These are phyloP conservation scores for Dexiosoma caninum DNA, from an alignment of 2,888 invertebrate species.

Conservation along the genomic window DNA sequence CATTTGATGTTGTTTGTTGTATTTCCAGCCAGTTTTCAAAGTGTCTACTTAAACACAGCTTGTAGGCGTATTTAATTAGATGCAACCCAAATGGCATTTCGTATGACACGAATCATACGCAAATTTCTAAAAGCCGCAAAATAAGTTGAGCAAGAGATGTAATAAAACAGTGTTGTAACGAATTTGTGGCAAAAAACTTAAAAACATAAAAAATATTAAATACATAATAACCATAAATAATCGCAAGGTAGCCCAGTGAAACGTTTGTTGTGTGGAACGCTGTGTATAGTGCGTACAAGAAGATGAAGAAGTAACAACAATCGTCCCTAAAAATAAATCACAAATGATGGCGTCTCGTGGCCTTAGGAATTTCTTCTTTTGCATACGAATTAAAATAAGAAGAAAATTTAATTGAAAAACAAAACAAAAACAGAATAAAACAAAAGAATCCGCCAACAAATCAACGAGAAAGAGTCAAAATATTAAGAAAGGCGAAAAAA, in stretches of 20 bases:
- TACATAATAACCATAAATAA: constrained; percentile 57
- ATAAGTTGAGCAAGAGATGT: not conserved
- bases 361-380: constrained; percentile 62
- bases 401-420: not conserved
- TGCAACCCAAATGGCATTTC: not conserved
- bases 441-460: constrained; percentile 28
- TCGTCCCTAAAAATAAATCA: constrained; percentile 65
- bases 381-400: constrained; percentile 20
- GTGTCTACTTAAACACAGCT: not conserved
- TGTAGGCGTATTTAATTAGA: constrained; percentile 52
- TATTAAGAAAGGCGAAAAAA: not conserved
- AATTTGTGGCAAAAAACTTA: constrained; percentile 25
- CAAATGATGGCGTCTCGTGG: constrained; percentile 62
- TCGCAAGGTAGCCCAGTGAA: constrained; percentile 38
- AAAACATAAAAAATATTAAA: constrained; percentile 40
- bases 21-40: not conserved
- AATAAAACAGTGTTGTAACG: constrained; percentile 1
- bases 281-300: not conserved
- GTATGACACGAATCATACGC: not conserved
- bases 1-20: not conserved
- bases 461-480: not conserved
- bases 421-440: constrained; percentile 25
- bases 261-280: constrained; percentile 5
- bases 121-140: not conserved
- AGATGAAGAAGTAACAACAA: not conserved